Base-by-base conservation (phyloP, 2,797 vertebrate genomes). In the Liparis tanakae region DNA sequence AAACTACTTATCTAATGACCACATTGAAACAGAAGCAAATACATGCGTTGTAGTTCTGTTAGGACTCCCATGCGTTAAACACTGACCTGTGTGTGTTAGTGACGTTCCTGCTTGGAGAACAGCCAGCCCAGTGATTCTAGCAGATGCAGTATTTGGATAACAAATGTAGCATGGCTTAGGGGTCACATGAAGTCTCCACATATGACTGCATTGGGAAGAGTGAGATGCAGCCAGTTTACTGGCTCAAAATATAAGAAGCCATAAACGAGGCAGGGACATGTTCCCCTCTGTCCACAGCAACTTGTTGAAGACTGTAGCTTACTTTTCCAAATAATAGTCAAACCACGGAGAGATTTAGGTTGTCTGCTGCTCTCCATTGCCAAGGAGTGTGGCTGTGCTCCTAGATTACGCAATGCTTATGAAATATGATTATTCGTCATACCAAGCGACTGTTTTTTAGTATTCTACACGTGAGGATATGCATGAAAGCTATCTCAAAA, bases 281-380 rank as follows among this genome's bases (percentile, higher is more conserved):
- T 7, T 41, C 55, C 53, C 72, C 25, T 6, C 3, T 84, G 61
- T 79, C 77, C 78, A n/a, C 65, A 57, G 64, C 82, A 83, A 82
- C 82, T 89, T 85, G 81, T 86, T 74, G 76, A 81, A 72, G 85
- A 87, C 67, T 72, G 78, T 10, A 85, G 86, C 88, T 86, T 61
- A 78, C 81, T 87, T 91, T 90, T 89, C 82, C 87, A 90, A 87
- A 88, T 77, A 81, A 85, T 46, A 89, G 78, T 88, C 84, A 80
- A 82, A 92, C 89, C 90, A 74, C 88, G 85, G 83, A 77, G 58
- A 79, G 79, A 87, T 84, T 78, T 83, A 85, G 77, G 81, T 74
- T 77, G 86, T 83, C 85, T 85, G 79, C 80, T 79, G 36, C 80
- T 81, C 80, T 51, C 44, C 54, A 34, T 50, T 73, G 84, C 87